Evolutionary conservation across 2,113 vertebrate genomes (phyloP), one percentile per base, ranked within the genome.

Genomic region (Terrapene triunguis): DNA sequence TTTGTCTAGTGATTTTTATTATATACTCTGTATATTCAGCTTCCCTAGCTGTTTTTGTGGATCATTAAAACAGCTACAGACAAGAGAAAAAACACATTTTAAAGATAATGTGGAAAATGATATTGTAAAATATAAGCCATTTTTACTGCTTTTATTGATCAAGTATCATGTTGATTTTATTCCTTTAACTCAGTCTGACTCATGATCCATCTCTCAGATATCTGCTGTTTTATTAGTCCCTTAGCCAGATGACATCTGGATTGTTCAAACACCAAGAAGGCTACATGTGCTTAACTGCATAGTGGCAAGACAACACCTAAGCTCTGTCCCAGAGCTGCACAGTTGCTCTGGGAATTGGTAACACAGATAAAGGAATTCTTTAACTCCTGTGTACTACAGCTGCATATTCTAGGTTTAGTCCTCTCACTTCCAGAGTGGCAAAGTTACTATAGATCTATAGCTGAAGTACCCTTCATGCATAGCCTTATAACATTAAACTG

Each of bases 181-280:
- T 69, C 62, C 59, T 65, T 65, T 65, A 35, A 65, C 7, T 65
- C 59, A 35, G 16, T 69, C 62, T 69, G 35, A 69, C 62, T 69
- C 62, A 69, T n/a, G 62, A 35, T n/a, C 62, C 62, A 69, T 69
- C 16, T 69, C n/a, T 72, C n/a, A 38, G 65, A 74, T 74, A 89
- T 92, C 88, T 81, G 16, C 2, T 81, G 53, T 6, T 4, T 85
- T 94, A 55, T 81, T 82, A 72, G 17, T 38, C 5, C 51, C 11
- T 9, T 86, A 21, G 4, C 3, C 35, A 91, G 22, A 32, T 35
- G 59, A 82, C 6, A 32, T 12, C 19, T 90, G 79, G 48, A 80
- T 50, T 54, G 24, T 53, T 62, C 11, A 4, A 78, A 44, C n/a
- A 88, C 8, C 7, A 85, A 50, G 38, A 79, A 0, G 0, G 57